Evolutionary conservation across 2,888 invertebrate species (phyloP).

Genomic region (Hyppa rectilinea): DNA sequence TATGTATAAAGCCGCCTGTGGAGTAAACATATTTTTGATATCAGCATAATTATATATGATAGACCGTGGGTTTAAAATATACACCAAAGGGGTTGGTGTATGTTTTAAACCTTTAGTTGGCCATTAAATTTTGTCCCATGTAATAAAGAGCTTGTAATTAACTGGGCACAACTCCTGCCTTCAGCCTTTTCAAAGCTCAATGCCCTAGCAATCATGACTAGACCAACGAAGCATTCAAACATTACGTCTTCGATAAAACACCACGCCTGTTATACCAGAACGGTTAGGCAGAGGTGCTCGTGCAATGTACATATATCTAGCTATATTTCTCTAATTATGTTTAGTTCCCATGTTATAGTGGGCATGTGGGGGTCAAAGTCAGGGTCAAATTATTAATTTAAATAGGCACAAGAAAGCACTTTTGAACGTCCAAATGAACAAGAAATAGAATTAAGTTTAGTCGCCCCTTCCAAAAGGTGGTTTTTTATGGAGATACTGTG

Average conservation of each 20-base stretch:
- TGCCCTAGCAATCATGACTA: background rate
- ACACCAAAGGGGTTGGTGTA: background rate
- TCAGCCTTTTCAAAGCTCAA: too few relatives aligned
- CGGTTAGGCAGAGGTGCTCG: background rate
- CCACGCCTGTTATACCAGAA: too few relatives aligned
- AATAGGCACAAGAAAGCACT: too few relatives aligned
- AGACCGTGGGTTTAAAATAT: too few relatives aligned
- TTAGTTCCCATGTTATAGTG: background rate
- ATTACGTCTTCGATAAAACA: background rate
- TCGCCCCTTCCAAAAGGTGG: too few relatives aligned
- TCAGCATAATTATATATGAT: background rate
- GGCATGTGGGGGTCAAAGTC: too few relatives aligned
- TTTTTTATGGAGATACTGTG: too few relatives aligned
- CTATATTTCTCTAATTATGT: background rate
- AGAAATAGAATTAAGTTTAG: too few relatives aligned
- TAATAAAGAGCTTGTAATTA: background rate
- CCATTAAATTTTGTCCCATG: background rate
- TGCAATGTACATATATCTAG: too few relatives aligned
- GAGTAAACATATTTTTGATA: constrained; percentile 17
- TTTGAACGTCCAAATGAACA: too few relatives aligned
- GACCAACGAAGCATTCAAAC: background rate
- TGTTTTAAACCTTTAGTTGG: background rate
- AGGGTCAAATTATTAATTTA: too few relatives aligned
- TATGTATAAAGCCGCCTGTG: background rate
- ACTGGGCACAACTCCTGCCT: too few relatives aligned